Base-by-base conservation (phyloP, 1,140 invertebrate species). In the Sarcophaga bullata region DNA sequence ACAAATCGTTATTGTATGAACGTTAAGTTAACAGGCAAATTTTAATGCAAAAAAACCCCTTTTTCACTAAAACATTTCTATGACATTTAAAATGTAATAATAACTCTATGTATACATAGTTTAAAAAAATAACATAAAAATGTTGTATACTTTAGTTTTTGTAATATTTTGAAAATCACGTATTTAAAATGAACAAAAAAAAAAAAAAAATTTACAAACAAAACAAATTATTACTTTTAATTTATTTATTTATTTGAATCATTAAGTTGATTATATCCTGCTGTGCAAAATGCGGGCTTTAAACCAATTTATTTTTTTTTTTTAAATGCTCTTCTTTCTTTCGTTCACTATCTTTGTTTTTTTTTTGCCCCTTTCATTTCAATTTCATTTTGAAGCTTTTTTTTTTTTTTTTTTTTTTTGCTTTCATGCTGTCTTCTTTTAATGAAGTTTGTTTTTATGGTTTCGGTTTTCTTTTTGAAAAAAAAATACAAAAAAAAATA, bases 221-320 rank as follows among this genome's bases (percentile, higher is more conserved):
- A 37, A 37, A 37, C 25, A 2, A 2, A 37, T 37, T 37, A 68
- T 68, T 68, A 15, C n/a, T 58, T 68, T 68, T 68, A 68, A 68
- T 68, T 68, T 68, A 17, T 68, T 68, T 68, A 68, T 68, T 68
- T 68, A 68, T 68, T 68, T 19, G 17, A 19, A 68, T 19, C 62
- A 68, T 68, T 68, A 68, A 68, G 17, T 19, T 68, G 17, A 68
- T 68, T 68, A 68, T 68, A 19, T 68, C 62, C 62, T 19, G 62
- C 62, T 68, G 62, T 68, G 62, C 62, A 19, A 68, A 68, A 68
- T 68, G 62, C 62, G 62, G 62, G 62, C 62, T 68, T 19, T 68
- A n/a, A 17, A 68, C 62, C 62, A 68, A 68, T 68, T 68, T 68
- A 68, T 68, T 68, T 68, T 8, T 62, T 5, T 54, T 7, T 58